These are phyloP conservation scores for Drosophila silvestris DNA, from an alignment of 2,888 invertebrate genomes.

Conservation along the genomic window DNA sequence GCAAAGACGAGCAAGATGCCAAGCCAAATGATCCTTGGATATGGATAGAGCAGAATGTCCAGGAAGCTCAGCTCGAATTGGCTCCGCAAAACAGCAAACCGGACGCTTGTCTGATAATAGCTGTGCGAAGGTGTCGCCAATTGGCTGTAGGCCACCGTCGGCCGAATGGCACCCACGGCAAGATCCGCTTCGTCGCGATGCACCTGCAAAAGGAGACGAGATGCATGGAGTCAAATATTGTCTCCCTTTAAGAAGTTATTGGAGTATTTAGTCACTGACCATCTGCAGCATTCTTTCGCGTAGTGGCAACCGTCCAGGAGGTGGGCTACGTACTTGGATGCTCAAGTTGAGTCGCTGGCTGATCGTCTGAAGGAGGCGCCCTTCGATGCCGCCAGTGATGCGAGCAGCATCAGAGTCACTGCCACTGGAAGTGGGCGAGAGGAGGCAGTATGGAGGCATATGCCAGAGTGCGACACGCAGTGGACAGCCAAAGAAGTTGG, in stretches of 20 bases:
- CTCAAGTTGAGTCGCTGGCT: constrained; percentile 65
- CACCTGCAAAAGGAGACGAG: constrained; percentile 36
- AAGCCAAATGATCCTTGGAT: constrained; percentile 56
- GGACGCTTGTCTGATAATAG: constrained; percentile 63
- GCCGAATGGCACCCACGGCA: constrained; percentile 66
- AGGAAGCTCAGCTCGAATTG: constrained; percentile 53
- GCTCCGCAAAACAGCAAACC: constrained; percentile 51
- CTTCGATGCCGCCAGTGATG: constrained; percentile 66
- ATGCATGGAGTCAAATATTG: background rate
- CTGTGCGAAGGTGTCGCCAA: constrained; percentile 62
- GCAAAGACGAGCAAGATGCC: constrained; percentile 34
- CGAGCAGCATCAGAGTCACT: background rate
- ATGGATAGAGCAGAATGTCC: constrained; percentile 65
- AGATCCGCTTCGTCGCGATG: constrained; percentile 48
- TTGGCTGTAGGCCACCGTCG: constrained; percentile 42
- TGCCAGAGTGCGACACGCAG: constrained; percentile 57
- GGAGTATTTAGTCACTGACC: constrained; percentile 46
- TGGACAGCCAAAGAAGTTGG: constrained; percentile 70
- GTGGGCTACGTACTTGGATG: constrained; percentile 29
- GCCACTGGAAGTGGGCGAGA: background rate
- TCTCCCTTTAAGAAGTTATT: background rate
- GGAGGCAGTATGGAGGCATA: constrained; percentile 56
- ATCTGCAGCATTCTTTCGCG: constrained; percentile 51
- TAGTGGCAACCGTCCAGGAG: constrained; percentile 15
- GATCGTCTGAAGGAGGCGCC: constrained; percentile 57